These are phyloP conservation scores for Artemisiospiza belli DNA, from an alignment of 2,113 vertebrate genomes.

Conservation along the genomic window DNA sequence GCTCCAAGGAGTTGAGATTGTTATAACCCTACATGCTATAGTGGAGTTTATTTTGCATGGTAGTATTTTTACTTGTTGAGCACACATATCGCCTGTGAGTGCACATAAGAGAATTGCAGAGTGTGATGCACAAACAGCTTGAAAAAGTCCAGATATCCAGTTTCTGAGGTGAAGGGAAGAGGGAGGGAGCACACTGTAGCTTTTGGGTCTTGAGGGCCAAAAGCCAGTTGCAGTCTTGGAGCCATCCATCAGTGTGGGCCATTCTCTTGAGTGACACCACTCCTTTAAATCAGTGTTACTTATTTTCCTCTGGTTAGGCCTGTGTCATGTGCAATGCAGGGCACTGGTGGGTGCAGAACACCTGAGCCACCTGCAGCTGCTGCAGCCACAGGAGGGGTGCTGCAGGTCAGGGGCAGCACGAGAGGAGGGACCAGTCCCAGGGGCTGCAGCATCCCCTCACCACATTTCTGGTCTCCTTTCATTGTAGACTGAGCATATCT, in stretches of 20 bases:
- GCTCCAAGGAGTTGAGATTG: neutral
- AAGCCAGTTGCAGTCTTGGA: neutral
- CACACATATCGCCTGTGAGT: neutral
- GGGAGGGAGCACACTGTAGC: neutral
- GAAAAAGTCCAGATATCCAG: neutral
- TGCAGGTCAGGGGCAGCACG: rapidly evolving
- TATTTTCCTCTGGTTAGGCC: neutral
- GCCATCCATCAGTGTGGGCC: rapidly evolving
- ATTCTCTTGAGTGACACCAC: neutral
- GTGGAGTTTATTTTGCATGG: neutral
- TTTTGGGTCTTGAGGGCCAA: neutral
- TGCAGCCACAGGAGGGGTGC: rapidly evolving
- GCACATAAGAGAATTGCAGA: neutral
- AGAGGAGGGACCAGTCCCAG: neutral
- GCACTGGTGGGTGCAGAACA: rapidly evolving
- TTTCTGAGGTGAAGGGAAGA: neutral
- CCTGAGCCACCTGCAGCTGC: neutral
- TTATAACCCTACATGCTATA: neutral
- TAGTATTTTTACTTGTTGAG: neutral
- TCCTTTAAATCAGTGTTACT: neutral
- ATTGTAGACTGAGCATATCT: rapidly evolving
- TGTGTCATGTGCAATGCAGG: neutral
- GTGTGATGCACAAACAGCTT: neutral
- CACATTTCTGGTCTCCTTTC: neutral
- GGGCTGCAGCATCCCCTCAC: neutral